Percentiles rank a stretch among this genome's conserved stretches.
These are phyloP conservation scores for Ectropis crepuscularia DNA, from an alignment of 2,888 invertebrate species.

Conservation along the genomic window DNA sequence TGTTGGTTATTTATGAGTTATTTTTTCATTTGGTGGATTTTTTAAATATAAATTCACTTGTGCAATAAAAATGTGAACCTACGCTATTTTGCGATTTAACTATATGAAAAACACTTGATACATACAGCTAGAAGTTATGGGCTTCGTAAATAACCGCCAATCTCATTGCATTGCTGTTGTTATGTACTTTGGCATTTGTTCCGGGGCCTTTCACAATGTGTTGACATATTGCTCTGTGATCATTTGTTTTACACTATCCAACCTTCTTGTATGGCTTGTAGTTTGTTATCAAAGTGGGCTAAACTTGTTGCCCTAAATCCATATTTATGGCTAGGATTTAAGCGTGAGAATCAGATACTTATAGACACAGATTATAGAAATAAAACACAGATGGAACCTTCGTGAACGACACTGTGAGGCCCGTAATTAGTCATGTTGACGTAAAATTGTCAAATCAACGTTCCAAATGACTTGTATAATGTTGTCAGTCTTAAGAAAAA, in stretches of 20 bases:
- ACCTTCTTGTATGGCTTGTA: slow-evolving; percentile 24
- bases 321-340: slow-evolving; percentile 6
- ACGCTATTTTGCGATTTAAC: neutral
- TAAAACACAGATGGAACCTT: no score
- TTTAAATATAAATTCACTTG: neutral
- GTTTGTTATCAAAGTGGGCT: slow-evolving; percentile 25
- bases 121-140: no score
- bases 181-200: slow-evolving; percentile 67
- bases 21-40: neutral
- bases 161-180: slow-evolving; percentile 21
- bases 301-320: slow-evolving; percentile 21
- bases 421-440: no score
- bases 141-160: slow-evolving; percentile 12
- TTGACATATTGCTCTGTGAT: slow-evolving; percentile 57
- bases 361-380: neutral
- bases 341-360: slow-evolving; percentile 14
- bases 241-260: slow-evolving; percentile 32
- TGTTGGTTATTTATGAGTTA: neutral
- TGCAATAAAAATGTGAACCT: neutral
- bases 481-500: no score
- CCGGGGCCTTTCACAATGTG: slow-evolving; percentile 58
- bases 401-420: no score
- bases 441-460: no score
- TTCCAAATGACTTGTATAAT: no score
- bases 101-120: no score